phyloP scores from a whole-genome alignment of 2,113 vertebrate species.

The Oryzias melastigma region DNA sequence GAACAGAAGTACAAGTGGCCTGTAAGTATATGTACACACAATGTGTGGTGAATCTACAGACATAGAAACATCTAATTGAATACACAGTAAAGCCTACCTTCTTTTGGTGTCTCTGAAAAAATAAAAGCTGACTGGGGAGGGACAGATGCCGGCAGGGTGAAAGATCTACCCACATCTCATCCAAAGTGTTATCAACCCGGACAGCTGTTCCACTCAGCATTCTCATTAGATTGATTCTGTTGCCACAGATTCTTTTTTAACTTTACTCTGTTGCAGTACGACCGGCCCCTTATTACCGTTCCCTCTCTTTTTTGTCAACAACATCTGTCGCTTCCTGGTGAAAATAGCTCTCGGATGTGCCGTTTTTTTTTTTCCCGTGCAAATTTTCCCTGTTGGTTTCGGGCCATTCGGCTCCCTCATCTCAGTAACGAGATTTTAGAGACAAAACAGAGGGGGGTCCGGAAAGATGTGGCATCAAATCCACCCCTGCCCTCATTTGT shows the following conservation, averaged over 20 bases:
- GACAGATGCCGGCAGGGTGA: conserved; percentile 60
- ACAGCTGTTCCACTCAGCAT: conserved; percentile 68
- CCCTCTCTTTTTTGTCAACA: conserved; percentile 63
- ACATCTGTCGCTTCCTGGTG: conserved; percentile 60
- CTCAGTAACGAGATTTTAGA: conserved; percentile 52
- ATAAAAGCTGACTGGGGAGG: conserved; percentile 41
- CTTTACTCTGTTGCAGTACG: conserved; percentile 54
- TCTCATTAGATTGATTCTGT: conserved; percentile 64
- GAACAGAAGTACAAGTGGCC: conserved; percentile 95
- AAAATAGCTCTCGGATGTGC: background rate
- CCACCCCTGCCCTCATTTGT: background rate
- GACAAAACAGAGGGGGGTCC: conserved; percentile 14
- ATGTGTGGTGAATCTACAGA: conserved; percentile 20
- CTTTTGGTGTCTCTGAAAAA: conserved; percentile 54
- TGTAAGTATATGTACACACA: conserved; percentile 83
- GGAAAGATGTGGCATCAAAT: conserved; percentile 23
- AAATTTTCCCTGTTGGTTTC: conserved; percentile 22
- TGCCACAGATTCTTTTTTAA: conserved; percentile 51
- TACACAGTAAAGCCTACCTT: conserved; percentile 33
- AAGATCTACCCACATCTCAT: conserved; percentile 64
- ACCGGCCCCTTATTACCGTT: conserved; percentile 38
- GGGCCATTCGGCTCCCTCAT: conserved; percentile 10
- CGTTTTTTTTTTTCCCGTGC: conserved; percentile 8
- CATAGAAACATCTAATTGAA: conserved; percentile 4
- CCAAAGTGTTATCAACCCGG: conserved; percentile 43